Base-by-base conservation (phyloP, 2,113 vertebrate genomes). In the Tychaedon coryphoeus region DNA sequence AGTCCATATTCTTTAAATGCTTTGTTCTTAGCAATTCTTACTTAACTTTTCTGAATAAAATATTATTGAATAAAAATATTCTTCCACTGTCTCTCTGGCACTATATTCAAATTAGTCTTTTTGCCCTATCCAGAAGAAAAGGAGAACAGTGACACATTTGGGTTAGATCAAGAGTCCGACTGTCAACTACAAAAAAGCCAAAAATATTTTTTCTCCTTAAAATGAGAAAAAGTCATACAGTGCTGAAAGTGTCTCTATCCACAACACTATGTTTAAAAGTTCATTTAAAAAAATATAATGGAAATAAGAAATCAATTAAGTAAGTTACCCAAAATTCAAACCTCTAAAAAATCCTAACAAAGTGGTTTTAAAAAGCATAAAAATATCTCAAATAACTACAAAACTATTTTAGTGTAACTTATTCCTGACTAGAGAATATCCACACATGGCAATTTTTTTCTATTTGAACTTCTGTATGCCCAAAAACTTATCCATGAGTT, bases 1-100 rank as follows among this genome's bases (percentile, higher is more conserved):
- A 91, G 38, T 42, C 85, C 67, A 71, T 56, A 73, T 76, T 94
- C 82, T 94, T 94, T 93, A 96, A 95, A 95, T 93, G 80, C 92
- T 96, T 74, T 89, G 43, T 56, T 96, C 58, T 89, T 91, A 74
- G 83, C 84, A 95, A 88, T 88, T 95, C 96, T n/a, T 58, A 17
- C 11, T 26, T 33, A 56, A 56, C 20, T 66, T 36, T 57, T 66
- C 17, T 50, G 42, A 80, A 70, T 33, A 71, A 83, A 42, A 48
- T 65, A 31, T 19, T 60, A 64, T 28, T 62, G 42, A 88, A 86
- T 24, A 73, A 82, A 42, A 57, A 58, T 31, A 51, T 14, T 65
- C 13, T 62, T 23, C 38, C 6, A 31, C 8, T 34, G 3, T 36
- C 4, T 40, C 31, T 50, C 43, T 71, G 6, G 26, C 4, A 22